Conservation (phyloP, 2,888 invertebrate genomes). For the Cotesia congregata region DNA sequence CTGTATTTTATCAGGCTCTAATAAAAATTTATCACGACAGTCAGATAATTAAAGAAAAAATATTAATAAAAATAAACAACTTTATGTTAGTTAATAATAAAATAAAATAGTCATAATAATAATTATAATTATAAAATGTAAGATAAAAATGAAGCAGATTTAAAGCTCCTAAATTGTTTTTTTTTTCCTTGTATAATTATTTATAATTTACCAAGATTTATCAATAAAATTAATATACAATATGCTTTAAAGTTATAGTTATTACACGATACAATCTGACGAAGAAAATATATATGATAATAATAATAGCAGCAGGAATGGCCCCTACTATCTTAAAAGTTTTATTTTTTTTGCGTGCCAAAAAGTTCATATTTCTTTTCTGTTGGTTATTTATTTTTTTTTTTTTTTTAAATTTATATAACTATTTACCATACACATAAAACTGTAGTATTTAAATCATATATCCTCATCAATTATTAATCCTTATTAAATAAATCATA, state of each 20-base stretch:
- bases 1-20: background rate
- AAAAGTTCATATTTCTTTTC: conserved; percentile 55
- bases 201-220: conserved; percentile 67
- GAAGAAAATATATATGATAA: conserved; percentile 63
- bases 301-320: conserved; percentile 68
- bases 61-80: background rate
- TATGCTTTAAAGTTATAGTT: conserved; percentile 66
- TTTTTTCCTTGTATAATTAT: conserved; percentile 60
- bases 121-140: conserved; percentile 13
- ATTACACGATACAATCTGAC: conserved; percentile 66
- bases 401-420: conserved; percentile 28
- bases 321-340: conserved; percentile 69
- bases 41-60: background rate
- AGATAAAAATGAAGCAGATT: conserved; percentile 23
- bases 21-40: background rate
- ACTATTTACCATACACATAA: conserved; percentile 50
- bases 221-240: conserved; percentile 70
- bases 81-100: conserved; percentile 7
- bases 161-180: conserved; percentile 34
- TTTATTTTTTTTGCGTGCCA: conserved; percentile 62
- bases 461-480: conserved; percentile 56
- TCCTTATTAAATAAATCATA: conserved; percentile 67
- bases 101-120: conserved; percentile 20
- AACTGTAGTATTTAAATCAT: conserved; percentile 45
- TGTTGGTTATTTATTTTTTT: conserved; percentile 24